phyloP scores from a whole-genome alignment of 1,140 invertebrate genomes.

The Sitophilus oryzae region DNA sequence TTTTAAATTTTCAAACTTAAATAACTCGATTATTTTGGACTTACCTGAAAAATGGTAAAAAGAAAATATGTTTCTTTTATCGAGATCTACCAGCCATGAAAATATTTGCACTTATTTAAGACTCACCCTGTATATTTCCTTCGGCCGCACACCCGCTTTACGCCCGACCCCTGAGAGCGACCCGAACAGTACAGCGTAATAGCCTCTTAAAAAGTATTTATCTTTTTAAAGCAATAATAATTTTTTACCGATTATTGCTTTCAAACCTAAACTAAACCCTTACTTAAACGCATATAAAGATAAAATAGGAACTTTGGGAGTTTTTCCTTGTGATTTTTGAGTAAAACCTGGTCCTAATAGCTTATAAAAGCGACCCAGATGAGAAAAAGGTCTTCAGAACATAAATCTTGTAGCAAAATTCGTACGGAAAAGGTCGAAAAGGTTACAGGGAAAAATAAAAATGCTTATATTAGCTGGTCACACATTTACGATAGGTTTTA shows the following conservation, averaged over 20 bases:
- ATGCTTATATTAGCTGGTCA: neutral
- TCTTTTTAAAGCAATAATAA: no score
- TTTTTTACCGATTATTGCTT: neutral
- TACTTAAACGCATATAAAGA: neutral
- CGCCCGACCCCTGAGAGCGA: no score
- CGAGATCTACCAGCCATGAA: no score
- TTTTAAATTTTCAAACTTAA: no score
- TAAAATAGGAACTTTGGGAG: neutral
- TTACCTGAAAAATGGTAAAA: no score
- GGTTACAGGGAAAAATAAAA: neutral
- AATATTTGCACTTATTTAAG: no score
- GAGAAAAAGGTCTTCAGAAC: neutral
- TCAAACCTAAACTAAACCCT: neutral
- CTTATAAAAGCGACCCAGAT: neutral
- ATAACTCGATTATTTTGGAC: no score
- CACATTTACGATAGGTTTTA: neutral
- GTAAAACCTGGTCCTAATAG: neutral
- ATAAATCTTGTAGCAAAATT: neutral
- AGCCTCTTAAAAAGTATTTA: no score
- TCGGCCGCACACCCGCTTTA: no score
- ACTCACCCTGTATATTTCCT: no score
- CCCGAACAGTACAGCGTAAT: no score
- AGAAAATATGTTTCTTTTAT: no score
- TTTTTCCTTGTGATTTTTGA: neutral
- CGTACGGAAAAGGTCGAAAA: neutral